phyloP scores from a whole-genome alignment of 2,113 vertebrate genomes.

The Bombycilla garrulus region DNA sequence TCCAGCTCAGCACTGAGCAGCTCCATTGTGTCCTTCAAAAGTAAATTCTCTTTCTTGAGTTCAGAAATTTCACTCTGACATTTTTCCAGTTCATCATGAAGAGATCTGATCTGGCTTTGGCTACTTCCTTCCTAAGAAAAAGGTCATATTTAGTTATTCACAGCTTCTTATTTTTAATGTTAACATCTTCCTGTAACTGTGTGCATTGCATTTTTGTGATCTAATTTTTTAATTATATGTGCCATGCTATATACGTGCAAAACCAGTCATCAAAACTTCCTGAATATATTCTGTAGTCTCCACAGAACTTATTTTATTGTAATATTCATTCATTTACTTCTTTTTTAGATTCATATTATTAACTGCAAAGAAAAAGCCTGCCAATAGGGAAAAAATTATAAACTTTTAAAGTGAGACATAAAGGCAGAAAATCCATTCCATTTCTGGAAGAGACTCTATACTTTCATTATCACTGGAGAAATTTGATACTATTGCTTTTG shows the following conservation, averaged over 20 bases:
- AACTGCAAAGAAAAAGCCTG: not conserved
- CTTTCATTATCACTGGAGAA: not conserved
- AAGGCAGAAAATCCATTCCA: not conserved
- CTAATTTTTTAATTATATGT: not conserved
- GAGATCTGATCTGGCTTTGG: conserved; percentile 80
- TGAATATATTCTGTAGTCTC: not conserved
- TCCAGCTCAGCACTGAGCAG: conserved; percentile 76
- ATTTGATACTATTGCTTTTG: not conserved
- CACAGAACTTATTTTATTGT: not conserved
- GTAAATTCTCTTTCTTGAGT: conserved; percentile 82
- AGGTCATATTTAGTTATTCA: not conserved
- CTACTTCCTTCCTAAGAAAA: conserved; percentile 80
- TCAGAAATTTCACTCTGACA: conserved; percentile 75
- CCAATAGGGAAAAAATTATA: not conserved
- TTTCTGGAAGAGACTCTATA: not conserved
- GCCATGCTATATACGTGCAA: not conserved
- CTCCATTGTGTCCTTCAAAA: conserved; percentile 79
- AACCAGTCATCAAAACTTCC: not conserved
- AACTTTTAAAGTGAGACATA: not conserved
- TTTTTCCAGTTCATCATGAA: conserved; percentile 78
- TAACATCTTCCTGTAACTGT: not conserved
- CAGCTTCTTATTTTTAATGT: not conserved
- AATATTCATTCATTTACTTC: not conserved
- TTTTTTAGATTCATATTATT: not conserved
- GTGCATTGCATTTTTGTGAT: not conserved